Evolutionary conservation across 2,797 vertebrate species (phyloP).

Genomic region (Acanthurus tractus): DNA sequence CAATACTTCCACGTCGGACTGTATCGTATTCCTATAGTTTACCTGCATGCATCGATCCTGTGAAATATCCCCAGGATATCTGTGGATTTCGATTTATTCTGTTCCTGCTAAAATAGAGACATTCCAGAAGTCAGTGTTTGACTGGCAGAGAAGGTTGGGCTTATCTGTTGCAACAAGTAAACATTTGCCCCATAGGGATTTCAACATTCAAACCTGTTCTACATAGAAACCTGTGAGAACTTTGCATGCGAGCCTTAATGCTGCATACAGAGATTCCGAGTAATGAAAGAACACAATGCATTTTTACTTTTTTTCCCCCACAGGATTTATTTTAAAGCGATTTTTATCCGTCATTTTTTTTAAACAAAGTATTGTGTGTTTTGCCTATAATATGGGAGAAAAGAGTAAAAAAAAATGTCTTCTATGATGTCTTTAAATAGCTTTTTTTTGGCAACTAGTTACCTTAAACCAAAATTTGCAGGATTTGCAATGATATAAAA

Average conservation of each 20-base stretch:
- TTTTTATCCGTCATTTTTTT: too few species aligned
- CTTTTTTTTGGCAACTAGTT: neutral
- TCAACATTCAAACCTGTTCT: constrained; percentile 78
- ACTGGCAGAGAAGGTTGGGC: constrained; percentile 57
- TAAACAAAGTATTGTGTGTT: neutral
- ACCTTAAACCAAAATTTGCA: neutral
- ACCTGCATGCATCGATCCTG: constrained; percentile 20
- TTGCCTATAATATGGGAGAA: neutral
- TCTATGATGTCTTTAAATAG: neutral
- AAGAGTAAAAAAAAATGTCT: neutral
- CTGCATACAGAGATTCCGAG: neutral
- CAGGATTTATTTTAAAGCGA: neutral
- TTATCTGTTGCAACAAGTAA: constrained; percentile 85
- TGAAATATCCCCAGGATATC: constrained; percentile 6
- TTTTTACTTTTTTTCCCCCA: neutral
- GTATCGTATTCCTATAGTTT: constrained; percentile 1
- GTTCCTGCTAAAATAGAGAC: constrained; percentile 37
- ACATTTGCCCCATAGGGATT: constrained; percentile 76
- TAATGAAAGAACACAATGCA: too few species aligned
- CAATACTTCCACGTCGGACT: constrained; percentile 7
- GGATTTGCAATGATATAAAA: neutral
- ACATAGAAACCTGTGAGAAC: constrained; percentile 17
- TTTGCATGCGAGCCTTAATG: constrained; percentile 10
- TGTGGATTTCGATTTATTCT: constrained; percentile 17
- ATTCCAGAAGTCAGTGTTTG: constrained; percentile 73